These are phyloP conservation scores for Malurus alboscapulatus DNA, from an alignment of 2,113 vertebrate genomes.

Conservation along the genomic window DNA sequence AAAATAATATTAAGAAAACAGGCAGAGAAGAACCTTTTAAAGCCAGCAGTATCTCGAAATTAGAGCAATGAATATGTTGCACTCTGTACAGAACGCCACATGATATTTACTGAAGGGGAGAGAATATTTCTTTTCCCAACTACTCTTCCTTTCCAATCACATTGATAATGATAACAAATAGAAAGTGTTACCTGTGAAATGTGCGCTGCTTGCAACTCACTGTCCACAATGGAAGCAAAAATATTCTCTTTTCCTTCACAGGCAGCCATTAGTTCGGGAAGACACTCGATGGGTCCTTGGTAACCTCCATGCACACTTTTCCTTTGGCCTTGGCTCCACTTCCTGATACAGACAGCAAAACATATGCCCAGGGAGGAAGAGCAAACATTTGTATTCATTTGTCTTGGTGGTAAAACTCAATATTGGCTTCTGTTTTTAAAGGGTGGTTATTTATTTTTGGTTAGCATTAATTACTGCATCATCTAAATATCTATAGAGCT, in stretches of 20 bases:
- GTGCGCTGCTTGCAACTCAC: constrained; percentile 76
- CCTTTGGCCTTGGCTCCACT: constrained; percentile 74
- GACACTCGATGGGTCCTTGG: constrained; percentile 83
- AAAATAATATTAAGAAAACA: neutral
- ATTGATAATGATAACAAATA: neutral
- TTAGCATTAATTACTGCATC: neutral
- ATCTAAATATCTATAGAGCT: neutral
- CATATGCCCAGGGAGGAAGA: neutral
- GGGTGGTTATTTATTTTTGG: neutral
- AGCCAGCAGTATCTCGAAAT: neutral
- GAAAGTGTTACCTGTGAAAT: constrained; percentile 81
- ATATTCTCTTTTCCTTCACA: constrained; percentile 84
- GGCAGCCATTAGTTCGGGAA: constrained; percentile 89
- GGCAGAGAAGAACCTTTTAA: neutral
- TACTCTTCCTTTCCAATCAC: neutral
- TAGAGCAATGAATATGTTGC: neutral
- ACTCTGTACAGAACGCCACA: neutral
- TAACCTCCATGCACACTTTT: constrained; percentile 56
- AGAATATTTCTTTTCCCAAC: neutral
- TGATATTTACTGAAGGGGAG: neutral
- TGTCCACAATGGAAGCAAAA: constrained; percentile 81
- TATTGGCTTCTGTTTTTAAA: neutral
- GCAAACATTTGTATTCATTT: constrained; percentile 35
- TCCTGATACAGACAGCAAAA: constrained; percentile 72
- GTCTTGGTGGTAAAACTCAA: constrained; percentile 3